A percentile compares a stretch with the other conserved stretches of the same genome.
Evolutionary conservation across 2,888 invertebrate genomes (phyloP).

Genomic region (Xanthia icteritia): DNA sequence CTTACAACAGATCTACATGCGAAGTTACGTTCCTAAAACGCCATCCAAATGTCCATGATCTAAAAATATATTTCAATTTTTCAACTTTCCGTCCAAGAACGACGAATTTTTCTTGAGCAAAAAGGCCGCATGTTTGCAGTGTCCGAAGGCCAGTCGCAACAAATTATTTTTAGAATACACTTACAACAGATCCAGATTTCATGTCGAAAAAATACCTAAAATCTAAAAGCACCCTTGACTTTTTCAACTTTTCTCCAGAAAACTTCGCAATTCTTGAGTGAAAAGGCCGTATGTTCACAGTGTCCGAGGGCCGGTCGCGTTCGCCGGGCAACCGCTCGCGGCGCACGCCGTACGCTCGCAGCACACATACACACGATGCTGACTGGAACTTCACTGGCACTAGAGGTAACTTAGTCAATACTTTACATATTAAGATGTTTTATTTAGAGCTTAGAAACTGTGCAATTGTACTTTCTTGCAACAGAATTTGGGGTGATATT

Average conservation of each 20-base stretch:
- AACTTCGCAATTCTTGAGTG: slow-evolving; percentile 24
- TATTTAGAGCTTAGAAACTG: neutral
- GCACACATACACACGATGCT: slow-evolving; percentile 83
- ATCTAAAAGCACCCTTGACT: slow-evolving; percentile 6
- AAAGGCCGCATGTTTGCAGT: slow-evolving; percentile 74
- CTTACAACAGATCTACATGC: neutral
- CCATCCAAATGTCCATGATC: neutral
- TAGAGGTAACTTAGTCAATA: slow-evolving; percentile 75
- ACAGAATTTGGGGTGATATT: too few species aligned
- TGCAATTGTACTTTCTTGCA: neutral
- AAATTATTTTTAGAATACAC: neutral
- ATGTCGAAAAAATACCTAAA: neutral
- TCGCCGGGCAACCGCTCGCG: slow-evolving; percentile 83
- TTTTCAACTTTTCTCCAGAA: slow-evolving; percentile 25
- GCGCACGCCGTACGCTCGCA: slow-evolving; percentile 84
- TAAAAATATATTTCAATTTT: neutral
- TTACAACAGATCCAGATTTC: neutral
- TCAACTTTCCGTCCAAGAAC: neutral
- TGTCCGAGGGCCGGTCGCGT: slow-evolving; percentile 75
- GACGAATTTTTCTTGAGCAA: slow-evolving; percentile 27
- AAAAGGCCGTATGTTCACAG: slow-evolving; percentile 73
- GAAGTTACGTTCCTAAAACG: neutral
- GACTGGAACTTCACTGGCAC: slow-evolving; percentile 89
- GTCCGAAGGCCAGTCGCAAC: slow-evolving; percentile 43
- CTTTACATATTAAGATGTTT: neutral